These are phyloP conservation scores for Polydesmus complanatus DNA, from an alignment of 2,888 invertebrate genomes.

Conservation along the genomic window DNA sequence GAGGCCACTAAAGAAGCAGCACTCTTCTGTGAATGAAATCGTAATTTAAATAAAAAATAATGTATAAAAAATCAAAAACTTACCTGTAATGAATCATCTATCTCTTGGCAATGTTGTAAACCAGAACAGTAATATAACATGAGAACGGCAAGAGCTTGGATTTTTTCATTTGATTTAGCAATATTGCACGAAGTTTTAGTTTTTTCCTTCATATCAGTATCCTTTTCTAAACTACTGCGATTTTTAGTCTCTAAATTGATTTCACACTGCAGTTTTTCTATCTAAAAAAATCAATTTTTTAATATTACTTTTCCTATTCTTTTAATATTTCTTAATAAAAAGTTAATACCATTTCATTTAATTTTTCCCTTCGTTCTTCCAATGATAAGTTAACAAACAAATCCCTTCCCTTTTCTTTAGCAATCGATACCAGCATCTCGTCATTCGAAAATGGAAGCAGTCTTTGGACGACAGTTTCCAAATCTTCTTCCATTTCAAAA, in stretches of 20 bases:
- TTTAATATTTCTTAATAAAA: neutral
- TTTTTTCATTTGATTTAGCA: slow-evolving; percentile 62
- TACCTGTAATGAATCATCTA: slow-evolving; percentile 26
- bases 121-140: slow-evolving; percentile 92
- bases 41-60: neutral
- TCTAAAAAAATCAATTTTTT: slow-evolving; percentile 36
- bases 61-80: neutral
- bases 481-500: slow-evolving; percentile 25
- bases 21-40: neutral
- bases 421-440: slow-evolving; percentile 72
- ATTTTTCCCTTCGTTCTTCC: slow-evolving; percentile 54
- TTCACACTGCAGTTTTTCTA: slow-evolving; percentile 56
- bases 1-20: neutral
- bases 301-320: neutral
- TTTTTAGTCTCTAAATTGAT: slow-evolving; percentile 54
- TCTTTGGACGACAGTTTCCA: slow-evolving; percentile 27
- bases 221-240: slow-evolving; percentile 36
- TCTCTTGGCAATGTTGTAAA: slow-evolving; percentile 62
- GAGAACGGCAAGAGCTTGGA: slow-evolving; percentile 78
- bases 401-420: slow-evolving; percentile 71
- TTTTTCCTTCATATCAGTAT: slow-evolving; percentile 30
- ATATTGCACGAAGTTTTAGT: slow-evolving; percentile 30
- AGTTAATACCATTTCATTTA: slow-evolving; percentile 65
- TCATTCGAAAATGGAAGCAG: slow-evolving; percentile 40
- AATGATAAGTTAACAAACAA: slow-evolving; percentile 57